Evolutionary conservation across 2,888 invertebrate genomes (phyloP).

Genomic region (Coelopa pilipes): DNA sequence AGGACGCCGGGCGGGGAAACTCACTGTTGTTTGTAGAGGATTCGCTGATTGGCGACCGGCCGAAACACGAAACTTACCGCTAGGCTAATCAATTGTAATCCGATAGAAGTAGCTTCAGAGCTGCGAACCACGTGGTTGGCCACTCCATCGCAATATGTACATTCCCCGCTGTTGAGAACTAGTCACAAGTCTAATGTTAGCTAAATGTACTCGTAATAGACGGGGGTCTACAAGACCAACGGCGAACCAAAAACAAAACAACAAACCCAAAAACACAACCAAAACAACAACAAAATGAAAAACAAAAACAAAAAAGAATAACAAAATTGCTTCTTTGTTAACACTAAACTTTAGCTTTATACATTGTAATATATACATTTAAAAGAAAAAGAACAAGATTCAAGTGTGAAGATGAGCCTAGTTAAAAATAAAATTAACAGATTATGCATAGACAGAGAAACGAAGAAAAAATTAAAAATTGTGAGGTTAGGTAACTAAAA

Average conservation of each 20-base stretch:
- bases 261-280: constrained; percentile 36
- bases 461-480: neutral
- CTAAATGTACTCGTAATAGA: constrained; percentile 29
- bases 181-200: constrained; percentile 37
- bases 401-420: constrained; percentile 39
- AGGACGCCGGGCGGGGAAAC: neutral
- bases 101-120: no score
- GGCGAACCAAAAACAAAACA: constrained; percentile 33
- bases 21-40: neutral
- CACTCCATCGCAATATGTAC: constrained; percentile 30
- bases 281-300: constrained; percentile 11
- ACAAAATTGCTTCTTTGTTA: constrained; percentile 63
- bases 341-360: constrained; percentile 60
- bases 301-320: constrained; percentile 16
- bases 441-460: constrained; percentile 19
- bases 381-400: constrained; percentile 25
- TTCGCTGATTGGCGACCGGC: neutral
- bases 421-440: constrained; percentile 47
- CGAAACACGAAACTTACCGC: neutral
- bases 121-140: neutral
- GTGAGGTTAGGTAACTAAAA: constrained; percentile 30
- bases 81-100: no score
- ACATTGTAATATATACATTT: constrained; percentile 55
- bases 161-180: constrained; percentile 38
- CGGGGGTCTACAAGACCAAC: neutral